These are phyloP conservation scores for Protobothrops mucrosquamatus DNA, from an alignment of 2,113 vertebrate species.

Conservation along the genomic window DNA sequence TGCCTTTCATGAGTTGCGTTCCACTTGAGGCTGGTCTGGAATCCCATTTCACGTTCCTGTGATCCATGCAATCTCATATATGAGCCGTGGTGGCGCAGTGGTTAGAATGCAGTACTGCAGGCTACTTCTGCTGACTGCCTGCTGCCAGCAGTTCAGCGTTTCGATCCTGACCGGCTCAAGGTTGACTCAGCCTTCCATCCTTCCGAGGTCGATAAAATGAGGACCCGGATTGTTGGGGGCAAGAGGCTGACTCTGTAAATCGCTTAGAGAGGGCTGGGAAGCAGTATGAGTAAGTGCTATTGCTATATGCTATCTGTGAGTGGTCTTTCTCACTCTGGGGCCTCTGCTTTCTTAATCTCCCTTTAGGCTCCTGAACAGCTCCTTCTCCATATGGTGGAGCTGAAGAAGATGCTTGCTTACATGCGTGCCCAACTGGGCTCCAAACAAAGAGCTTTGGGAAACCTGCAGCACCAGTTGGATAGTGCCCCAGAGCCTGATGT, in stretches of 20 bases:
- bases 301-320: background rate
- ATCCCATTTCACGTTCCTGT: background rate
- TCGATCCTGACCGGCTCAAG: no score
- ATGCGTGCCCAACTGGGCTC: conserved; percentile 62
- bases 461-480: conserved; percentile 50
- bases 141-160: no score
- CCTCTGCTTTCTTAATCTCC: background rate
- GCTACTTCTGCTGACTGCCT: no score
- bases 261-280: no score
- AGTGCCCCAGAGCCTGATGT: conserved; percentile 61
- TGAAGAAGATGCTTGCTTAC: conserved; percentile 63
- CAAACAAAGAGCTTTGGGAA: conserved; percentile 50
- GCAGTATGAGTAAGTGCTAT: no score
- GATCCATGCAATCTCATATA: background rate
- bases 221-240: no score
- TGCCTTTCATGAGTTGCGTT: background rate
- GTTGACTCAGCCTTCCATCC: no score
- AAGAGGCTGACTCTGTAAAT: no score
- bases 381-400: conserved; percentile 51
- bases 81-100: no score
- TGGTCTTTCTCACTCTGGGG: background rate
- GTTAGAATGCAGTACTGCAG: no score
- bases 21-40: background rate
- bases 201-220: no score
- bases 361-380: conserved; percentile 74